phyloP scores from a whole-genome alignment of 2,113 vertebrate genomes.

The Mohoua ochrocephala region DNA sequence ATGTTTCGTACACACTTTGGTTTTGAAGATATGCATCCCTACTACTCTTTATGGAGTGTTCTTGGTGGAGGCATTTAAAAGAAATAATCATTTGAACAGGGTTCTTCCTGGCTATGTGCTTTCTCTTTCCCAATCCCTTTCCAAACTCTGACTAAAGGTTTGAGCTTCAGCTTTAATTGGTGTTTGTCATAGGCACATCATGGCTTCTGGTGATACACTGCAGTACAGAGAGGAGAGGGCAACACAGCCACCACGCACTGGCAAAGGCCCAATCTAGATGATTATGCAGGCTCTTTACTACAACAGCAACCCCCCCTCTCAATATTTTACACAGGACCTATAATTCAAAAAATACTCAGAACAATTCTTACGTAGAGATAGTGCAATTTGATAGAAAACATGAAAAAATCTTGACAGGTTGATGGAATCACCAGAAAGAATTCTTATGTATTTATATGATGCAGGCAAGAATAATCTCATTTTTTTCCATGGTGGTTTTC shows the following conservation, averaged over 20 bases:
- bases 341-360: not conserved
- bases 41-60: not conserved
- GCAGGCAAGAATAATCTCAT: not conserved
- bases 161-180: not conserved
- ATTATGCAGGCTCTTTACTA: not conserved
- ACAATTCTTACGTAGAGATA: not conserved
- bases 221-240: not conserved
- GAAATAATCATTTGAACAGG: not conserved
- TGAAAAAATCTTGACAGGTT: not conserved
- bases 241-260: not conserved
- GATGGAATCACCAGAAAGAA: not conserved
- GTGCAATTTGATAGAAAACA: not conserved
- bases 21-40: not conserved
- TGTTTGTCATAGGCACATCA: not conserved
- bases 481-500: not conserved
- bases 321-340: not conserved
- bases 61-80: not conserved
- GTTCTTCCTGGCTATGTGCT: not conserved
- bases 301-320: fast-evolving
- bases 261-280: not conserved
- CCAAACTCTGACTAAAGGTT: not conserved
- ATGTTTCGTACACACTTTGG: not conserved
- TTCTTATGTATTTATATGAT: not conserved
- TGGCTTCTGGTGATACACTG: not conserved
- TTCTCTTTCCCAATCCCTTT: not conserved